Base-by-base conservation (phyloP, 1,140 invertebrate species). In the Microplitis demolitor region DNA sequence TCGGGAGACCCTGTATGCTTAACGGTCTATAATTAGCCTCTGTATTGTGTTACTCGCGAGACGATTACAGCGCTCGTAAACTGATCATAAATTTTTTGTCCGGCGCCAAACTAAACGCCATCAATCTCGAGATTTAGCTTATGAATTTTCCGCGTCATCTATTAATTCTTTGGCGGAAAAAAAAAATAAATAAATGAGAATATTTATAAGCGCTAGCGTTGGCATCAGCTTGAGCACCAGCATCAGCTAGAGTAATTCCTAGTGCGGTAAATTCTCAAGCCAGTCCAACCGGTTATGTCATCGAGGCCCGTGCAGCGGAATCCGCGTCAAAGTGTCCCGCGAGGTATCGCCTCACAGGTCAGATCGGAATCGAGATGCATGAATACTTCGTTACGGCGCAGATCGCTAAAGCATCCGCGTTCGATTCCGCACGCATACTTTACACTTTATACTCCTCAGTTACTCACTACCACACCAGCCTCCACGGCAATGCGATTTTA, bases 11-110 rank as follows among this genome's bases (percentile, higher is more conserved):
- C 73, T 75, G 74, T 64, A 79, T 75, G 74, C 76, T 80, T 74
- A 79, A 72, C 39, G 39, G 76, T 83, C 84, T 86, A 85, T 85
- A 84, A 85, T 86, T 86, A 85, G 80, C 79, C 76, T 74, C 39
- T 45, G 80, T 78, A 83, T 85, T 86, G 82, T 84, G 82, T 83
- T 83, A 83, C 81, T 81, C 78, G 66, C 74, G 72, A 77, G 78
- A 74, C 77, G 80, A 84, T 84, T 84, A 83, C 80, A 78, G 77
- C 77, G 77, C 80, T 78, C 81, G 76, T 83, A 82, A 85, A 84
- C 78, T 76, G 79, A 73, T 81, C 80, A 79, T 79, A 80, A 82
- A 82, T 66, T 80, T 82, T 82, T 76, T 81, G 24, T 68, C 66
- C 45, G 53, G 31, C 51, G 45, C 60, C 37, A 69, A 61, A 39